phyloP scores from a whole-genome alignment of 2,888 invertebrate species.

The Cosmia pyralina region DNA sequence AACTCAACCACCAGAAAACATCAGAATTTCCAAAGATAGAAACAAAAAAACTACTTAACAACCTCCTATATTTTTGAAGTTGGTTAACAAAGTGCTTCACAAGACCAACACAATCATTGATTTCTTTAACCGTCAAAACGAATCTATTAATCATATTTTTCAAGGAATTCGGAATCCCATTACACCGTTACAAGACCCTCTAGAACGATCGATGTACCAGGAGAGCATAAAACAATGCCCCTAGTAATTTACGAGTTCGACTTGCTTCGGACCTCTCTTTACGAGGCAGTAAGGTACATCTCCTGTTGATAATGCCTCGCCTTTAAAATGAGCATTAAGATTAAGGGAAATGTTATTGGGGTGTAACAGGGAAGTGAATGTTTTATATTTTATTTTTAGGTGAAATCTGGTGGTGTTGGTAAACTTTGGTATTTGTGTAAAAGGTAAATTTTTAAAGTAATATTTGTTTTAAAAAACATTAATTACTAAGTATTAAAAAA shows the following conservation, averaged over 20 bases:
- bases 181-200: constrained; percentile 78
- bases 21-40: background rate
- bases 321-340: constrained; percentile 81
- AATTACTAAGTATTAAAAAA: background rate
- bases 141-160: constrained; percentile 54
- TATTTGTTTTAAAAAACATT: background rate
- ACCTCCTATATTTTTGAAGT: background rate
- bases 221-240: constrained; percentile 85
- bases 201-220: constrained; percentile 86
- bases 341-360: constrained; percentile 77
- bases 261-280: constrained; percentile 74
- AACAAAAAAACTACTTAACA: background rate
- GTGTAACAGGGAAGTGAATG: constrained; percentile 61
- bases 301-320: constrained; percentile 77
- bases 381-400: constrained; percentile 62
- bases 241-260: constrained; percentile 81
- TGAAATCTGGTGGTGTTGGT: constrained; percentile 9
- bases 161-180: constrained; percentile 75
- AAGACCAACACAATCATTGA: background rate
- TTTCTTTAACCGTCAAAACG: background rate
- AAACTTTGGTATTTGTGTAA: background rate
- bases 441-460: background rate
- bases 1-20: background rate
- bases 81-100: background rate
- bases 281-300: constrained; percentile 62